These are phyloP conservation scores for Globodera rostochiensis DNA, from an alignment of 1,140 invertebrate species.

Conservation along the genomic window DNA sequence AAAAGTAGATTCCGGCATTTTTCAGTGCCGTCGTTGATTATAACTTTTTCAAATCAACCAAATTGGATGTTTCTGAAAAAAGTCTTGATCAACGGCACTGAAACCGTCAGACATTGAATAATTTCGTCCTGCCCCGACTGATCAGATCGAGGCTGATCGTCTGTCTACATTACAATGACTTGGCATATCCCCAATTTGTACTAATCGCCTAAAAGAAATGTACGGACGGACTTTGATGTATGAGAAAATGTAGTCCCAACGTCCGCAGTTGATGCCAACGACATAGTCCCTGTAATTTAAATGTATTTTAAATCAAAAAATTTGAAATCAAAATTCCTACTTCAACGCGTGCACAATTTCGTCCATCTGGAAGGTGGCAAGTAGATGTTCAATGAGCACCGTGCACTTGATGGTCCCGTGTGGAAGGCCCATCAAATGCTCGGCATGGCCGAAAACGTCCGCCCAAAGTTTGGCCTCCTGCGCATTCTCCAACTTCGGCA, in stretches of 20 bases:
- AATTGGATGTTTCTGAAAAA: too few relatives aligned
- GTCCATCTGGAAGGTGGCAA: conserved; percentile 72
- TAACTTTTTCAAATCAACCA: too few relatives aligned
- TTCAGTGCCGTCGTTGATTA: neutral
- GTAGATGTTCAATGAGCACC: conserved; percentile 75
- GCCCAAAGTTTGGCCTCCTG: conserved; percentile 75
- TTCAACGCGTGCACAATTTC: conserved; percentile 74
- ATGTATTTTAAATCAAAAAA: neutral
- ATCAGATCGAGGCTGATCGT: too few relatives aligned
- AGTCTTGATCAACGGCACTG: too few relatives aligned
- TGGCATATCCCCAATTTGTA: too few relatives aligned
- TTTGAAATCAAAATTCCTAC: neutral
- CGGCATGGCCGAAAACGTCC: conserved; percentile 75
- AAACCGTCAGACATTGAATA: too few relatives aligned
- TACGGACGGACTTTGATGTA: conserved; percentile 71
- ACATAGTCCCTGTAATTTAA: conserved; percentile 70
- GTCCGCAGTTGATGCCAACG: conserved; percentile 76
- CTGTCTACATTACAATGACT: too few relatives aligned
- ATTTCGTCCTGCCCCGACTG: too few relatives aligned
- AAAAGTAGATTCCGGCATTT: conserved; percentile 68
- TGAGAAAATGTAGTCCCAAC: conserved; percentile 78
- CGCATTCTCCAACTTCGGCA: conserved; percentile 75
- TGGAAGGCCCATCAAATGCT: conserved; percentile 69
- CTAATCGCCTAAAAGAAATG: too few relatives aligned
- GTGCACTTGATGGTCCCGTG: conserved; percentile 75